Conservation (phyloP, 2,797 vertebrate genomes). For the Selene dorsalis region DNA sequence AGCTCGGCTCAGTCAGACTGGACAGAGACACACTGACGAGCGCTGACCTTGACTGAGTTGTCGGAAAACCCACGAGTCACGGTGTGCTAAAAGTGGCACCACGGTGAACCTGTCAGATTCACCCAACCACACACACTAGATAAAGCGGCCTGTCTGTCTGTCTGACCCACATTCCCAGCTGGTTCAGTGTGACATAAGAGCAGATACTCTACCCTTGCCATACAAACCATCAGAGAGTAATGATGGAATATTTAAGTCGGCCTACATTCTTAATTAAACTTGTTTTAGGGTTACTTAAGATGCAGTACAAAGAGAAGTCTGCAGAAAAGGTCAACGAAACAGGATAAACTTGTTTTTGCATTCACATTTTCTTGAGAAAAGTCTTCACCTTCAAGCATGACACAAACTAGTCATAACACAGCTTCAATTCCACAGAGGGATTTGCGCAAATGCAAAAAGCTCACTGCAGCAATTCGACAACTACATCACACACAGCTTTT, state of each 20-base stretch:
- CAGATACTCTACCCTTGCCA: constrained; percentile 1
- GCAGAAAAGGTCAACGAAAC: background rate
- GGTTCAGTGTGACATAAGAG: constrained; percentile 6
- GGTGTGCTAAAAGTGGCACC: constrained; percentile 36
- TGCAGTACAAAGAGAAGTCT: background rate
- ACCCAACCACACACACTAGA: too few relatives aligned
- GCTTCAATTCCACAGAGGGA: background rate
- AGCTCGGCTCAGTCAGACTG: constrained; percentile 23
- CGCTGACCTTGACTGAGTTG: constrained; percentile 44
- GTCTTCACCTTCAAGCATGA: background rate
- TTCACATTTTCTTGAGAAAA: background rate
- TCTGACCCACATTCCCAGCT: constrained; percentile 41
- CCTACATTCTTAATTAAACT: background rate
- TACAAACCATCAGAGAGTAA: background rate
- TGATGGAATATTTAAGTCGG: background rate
- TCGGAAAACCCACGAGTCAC: constrained; percentile 45
- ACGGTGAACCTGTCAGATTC: constrained; percentile 19
- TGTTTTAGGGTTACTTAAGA: background rate
- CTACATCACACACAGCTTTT: background rate
- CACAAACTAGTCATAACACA: constrained; percentile 21
- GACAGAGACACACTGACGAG: constrained; percentile 9
- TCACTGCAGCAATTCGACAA: background rate
- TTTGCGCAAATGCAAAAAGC: background rate
- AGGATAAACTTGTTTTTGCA: background rate
- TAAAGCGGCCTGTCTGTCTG: background rate